Evolutionary conservation across 2,797 vertebrate genomes (phyloP), one percentile per base, ranked within the genome.

Genomic region (Phoebastria nigripes): DNA sequence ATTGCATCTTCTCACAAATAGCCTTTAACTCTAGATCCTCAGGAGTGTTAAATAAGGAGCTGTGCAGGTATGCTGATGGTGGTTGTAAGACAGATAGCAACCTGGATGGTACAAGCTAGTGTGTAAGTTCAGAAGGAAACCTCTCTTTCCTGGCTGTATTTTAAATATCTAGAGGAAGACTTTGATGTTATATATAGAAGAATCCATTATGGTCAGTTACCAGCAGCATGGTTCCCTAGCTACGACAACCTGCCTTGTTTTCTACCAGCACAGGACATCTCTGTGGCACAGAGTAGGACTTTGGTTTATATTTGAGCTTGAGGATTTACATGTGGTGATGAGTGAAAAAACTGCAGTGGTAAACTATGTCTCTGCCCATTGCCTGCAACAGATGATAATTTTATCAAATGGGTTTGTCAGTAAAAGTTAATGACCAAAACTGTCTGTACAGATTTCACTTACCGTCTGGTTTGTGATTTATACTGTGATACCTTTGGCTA

Each of bases 341-440:
- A 39, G 3, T n/a, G 35, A 82, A 77, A 49, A 65, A 54, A 0
- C 12, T 54, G 17, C 2, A 5, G 25, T 29, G 21, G 51, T 70
- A 85, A 87, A 81, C 16, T 63, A 8, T 44, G 70, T 76, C 58
- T 90, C 61, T 89, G 66, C n/a, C 61, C n/a, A 49, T 82, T 92
- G 39, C 56, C 41, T 82, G 58, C 25, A 81, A 37, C 44, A 74
- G 41, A n/a, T 46, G 47, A 63, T 82, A 73, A 87, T 94, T 74
- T 61, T 46, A 71, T 72, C 29, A 51, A 52, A 61, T 61, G 28
- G 11, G 2, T 65, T 94, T 71, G 21, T 56, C 65, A 82, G 44
- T 81, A 77, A 94, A 93, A 95, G 33, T 70, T 92, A 93, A 91
- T 35, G 78, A 83, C 29, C 52, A 63, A 87, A 92, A 61, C 65